Evolutionary conservation across 2,113 vertebrate genomes (phyloP), one percentile per base, ranked within the genome.

Genomic region (Pedetes capensis): DNA sequence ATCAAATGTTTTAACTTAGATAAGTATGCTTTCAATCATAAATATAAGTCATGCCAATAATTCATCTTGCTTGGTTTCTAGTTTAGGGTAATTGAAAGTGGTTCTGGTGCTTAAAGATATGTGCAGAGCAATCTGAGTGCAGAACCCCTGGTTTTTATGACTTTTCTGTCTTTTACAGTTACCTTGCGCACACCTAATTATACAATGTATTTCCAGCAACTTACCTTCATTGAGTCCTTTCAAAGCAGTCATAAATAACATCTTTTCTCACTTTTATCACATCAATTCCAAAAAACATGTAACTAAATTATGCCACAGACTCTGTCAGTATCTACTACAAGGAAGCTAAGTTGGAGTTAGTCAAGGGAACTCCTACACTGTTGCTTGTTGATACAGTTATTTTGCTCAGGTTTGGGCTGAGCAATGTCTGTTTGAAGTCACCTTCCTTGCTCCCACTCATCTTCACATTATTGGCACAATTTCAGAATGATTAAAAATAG

Each of bases 31-130:
- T 88, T 91, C 13, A n/a, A 37, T 87, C 47, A 61, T 55, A 95
- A 95, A 87, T 75, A 71, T 51, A 66, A 95, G 53, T 86, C 89
- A 64, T 47, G n/a, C 79, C 57, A 69, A 75, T 84, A 75, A 79
- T 42, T 82, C 51, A 87, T 49, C 69, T 81, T 47, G 8, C 20
- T 6, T 69, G 44, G 66, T 61, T 79, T 80, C 44, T 20, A 83
- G 6, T 27, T 81, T 80, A 74, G n/a, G 44, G 4, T 87, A 87
- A 42, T 75, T 59, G 10, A 87, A 93, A 92, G 49, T 18, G 3
- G 44, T 51, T 16, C 82, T 94, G 39, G 27, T 49, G 23, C 22
- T 89, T 91, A 87, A 81, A 91, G 16, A 74, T 76, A 42, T 4
- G 72, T 55, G 6, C 27, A 79, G 86, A 78, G 37, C 49, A 59